These are phyloP conservation scores for Drosophila gunungcola DNA, from an alignment of 1,140 invertebrate species.

Conservation along the genomic window DNA sequence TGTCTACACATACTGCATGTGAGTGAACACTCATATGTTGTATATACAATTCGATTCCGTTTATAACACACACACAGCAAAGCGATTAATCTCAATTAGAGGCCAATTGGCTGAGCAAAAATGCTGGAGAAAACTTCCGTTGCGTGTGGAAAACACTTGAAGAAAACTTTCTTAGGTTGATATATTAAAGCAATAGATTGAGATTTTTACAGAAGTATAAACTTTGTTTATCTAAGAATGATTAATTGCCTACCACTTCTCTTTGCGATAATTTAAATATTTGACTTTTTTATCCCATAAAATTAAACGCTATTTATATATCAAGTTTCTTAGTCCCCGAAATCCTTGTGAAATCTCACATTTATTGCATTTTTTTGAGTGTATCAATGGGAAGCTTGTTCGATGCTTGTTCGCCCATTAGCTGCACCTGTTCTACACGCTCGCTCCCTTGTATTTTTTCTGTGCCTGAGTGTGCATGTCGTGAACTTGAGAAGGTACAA, in stretches of 20 bases:
- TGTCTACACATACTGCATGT: background rate
- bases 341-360: background rate
- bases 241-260: too few species aligned
- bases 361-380: background rate
- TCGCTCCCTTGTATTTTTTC: slow-evolving; percentile 2
- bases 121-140: slow-evolving; percentile 45
- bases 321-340: too few species aligned
- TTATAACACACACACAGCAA: slow-evolving; percentile 43
- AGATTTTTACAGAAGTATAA: background rate
- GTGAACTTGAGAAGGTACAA: slow-evolving; percentile 71
- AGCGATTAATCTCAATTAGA: slow-evolving; percentile 75
- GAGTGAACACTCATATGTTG: slow-evolving; percentile 33
- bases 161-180: background rate
- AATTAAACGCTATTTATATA: too few species aligned
- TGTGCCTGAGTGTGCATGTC: slow-evolving; percentile 33
- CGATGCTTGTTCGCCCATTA: slow-evolving; percentile 51
- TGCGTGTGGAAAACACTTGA: slow-evolving; percentile 13
- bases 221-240: background rate
- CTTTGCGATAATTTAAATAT: too few species aligned
- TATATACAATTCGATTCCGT: slow-evolving; percentile 56
- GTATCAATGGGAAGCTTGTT: slow-evolving; percentile 39
- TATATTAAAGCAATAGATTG: background rate
- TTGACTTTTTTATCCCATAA: too few species aligned
- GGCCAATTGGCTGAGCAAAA: slow-evolving; percentile 60
- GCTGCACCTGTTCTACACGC: slow-evolving; percentile 62